Percentiles rank a stretch among this genome's conserved stretches.
phyloP scores from a whole-genome alignment of 2,797 vertebrate genomes.

The Peromyscus melanophrys region DNA sequence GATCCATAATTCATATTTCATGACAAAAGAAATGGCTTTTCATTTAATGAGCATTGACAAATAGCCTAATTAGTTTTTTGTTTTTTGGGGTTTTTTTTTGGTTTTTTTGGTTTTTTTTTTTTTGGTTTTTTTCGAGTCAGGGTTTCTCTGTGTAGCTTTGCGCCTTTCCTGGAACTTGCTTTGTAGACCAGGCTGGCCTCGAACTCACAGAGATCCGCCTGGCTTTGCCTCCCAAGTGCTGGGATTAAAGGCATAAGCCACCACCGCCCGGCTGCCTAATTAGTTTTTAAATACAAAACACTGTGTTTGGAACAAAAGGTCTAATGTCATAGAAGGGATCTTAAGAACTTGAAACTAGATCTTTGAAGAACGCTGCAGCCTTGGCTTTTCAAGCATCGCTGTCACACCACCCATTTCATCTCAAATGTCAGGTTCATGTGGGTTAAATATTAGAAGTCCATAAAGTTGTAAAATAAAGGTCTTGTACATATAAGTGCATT shows the following conservation, averaged over 20 bases:
- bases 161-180: no score
- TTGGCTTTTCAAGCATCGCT: not conserved
- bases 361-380: not conserved
- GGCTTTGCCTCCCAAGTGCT: no score
- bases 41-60: slow-evolving; percentile 71
- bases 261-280: no score
- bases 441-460: slow-evolving; percentile 61
- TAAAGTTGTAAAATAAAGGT: slow-evolving; percentile 58
- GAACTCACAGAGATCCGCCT: no score
- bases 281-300: slow-evolving; percentile 39
- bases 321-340: slow-evolving; percentile 33
- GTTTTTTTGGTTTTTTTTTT: no score
- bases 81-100: no score
- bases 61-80: slow-evolving; percentile 64
- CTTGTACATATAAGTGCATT: slow-evolving; percentile 52
- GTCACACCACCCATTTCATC: slow-evolving; percentile 9
- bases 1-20: slow-evolving; percentile 68
- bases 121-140: no score
- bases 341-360: slow-evolving; percentile 29
- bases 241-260: no score
- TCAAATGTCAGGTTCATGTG: slow-evolving; percentile 44
- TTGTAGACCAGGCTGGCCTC: no score
- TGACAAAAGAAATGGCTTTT: slow-evolving; percentile 56
- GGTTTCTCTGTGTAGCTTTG: no score
- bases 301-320: slow-evolving; percentile 30